Conservation (phyloP, 2,797 vertebrate genomes). For the Propithecus perrieri region DNA sequence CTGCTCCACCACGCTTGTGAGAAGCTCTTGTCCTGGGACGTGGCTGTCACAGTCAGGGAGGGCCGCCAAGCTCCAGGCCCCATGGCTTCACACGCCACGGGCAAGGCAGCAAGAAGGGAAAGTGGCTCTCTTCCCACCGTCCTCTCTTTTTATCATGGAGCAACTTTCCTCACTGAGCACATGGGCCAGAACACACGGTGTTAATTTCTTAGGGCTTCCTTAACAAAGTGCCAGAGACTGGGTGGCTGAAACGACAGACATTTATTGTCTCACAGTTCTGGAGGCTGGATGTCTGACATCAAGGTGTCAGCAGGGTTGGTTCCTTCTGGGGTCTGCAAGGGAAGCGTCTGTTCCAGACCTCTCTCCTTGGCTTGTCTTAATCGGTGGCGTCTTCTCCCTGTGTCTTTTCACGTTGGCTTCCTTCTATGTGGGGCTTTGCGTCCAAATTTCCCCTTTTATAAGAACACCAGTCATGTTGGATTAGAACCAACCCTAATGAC, state of each 20-base stretch:
- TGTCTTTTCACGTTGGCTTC: no score
- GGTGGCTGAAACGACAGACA: no score
- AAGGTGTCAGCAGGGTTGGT: no score
- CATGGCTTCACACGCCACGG: fast-evolving
- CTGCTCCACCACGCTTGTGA: neutral
- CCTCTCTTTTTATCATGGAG: no score
- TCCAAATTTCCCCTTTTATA: no score
- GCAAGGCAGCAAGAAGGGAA: neutral
- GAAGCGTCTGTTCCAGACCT: neutral
- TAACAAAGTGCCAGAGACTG: no score
- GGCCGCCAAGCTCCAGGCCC: neutral
- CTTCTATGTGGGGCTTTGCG: no score
- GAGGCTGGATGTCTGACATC: neutral
- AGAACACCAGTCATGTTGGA: neutral
- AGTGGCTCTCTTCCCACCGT: neutral
- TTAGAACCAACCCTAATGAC: neutral
- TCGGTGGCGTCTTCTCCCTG: no score
- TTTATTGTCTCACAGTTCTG: neutral
- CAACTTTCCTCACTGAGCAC: neutral
- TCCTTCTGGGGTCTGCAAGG: neutral
- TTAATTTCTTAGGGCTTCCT: no score
- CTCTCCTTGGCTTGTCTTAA: neutral
- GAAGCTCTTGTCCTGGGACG: neutral
- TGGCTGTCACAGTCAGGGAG: neutral
- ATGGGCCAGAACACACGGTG: neutral